These are phyloP conservation scores for Sarcophaga bullata DNA, from an alignment of 1,140 invertebrate species.

Conservation along the genomic window DNA sequence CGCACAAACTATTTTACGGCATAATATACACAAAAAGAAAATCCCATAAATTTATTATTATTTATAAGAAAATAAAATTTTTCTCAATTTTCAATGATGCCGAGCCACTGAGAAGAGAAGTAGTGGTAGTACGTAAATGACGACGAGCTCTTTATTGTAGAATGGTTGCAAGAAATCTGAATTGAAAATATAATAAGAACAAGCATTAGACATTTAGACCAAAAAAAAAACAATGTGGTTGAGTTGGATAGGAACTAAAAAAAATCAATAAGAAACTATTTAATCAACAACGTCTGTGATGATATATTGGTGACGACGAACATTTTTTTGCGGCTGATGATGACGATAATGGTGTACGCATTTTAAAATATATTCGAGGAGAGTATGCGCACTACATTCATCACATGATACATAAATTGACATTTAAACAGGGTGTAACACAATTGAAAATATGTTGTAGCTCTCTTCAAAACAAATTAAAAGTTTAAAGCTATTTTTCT, in stretches of 20 bases:
- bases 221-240: not conserved
- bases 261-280: conserved; percentile 19
- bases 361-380: not conserved
- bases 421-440: conserved; percentile 4
- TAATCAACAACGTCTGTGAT: not conserved
- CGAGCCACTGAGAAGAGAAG: too few relatives aligned
- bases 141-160: not conserved
- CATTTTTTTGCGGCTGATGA: not conserved
- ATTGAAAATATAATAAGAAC: not conserved
- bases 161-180: conserved; percentile 4
- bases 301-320: too few relatives aligned
- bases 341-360: conserved; percentile 11
- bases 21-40: too few relatives aligned
- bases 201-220: not conserved
- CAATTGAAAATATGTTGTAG: conserved; percentile 13
- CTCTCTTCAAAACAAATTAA: not conserved
- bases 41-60: too few relatives aligned
- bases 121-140: too few relatives aligned
- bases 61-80: too few relatives aligned
- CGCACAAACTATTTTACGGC: too few relatives aligned
- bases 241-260: not conserved
- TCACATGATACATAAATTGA: conserved; percentile 11
- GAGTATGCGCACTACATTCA: conserved; percentile 3
- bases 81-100: too few relatives aligned
- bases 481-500: not conserved